Percentiles rank a stretch among this genome's conserved stretches.
Evolutionary conservation across 2,888 invertebrate species (phyloP).

Genomic region (Imbricaverruca yamaguchii): DNA sequence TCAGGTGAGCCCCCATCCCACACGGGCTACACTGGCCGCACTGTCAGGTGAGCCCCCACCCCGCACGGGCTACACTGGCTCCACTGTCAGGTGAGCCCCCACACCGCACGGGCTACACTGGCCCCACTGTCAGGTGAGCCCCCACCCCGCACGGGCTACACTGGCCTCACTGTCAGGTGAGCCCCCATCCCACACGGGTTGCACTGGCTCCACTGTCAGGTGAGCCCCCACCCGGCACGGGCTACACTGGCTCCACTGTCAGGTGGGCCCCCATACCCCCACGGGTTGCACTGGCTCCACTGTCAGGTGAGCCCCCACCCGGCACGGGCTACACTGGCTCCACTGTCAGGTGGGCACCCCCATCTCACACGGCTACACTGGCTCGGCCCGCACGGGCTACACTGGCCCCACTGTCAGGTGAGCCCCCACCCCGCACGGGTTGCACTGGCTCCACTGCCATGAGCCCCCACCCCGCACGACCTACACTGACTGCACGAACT

Average conservation of each 20-base stretch:
- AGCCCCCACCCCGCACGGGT: too few species aligned
- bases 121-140: constrained; percentile 51
- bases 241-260: constrained; percentile 55
- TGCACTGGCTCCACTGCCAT: constrained; percentile 55
- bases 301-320: constrained; percentile 45
- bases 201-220: constrained; percentile 55
- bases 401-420: constrained; percentile 51
- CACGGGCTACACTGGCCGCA: constrained; percentile 46
- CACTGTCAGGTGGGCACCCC: constrained; percentile 50
- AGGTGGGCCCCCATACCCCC: background rate
- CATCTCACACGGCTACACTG: too few species aligned
- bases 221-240: too few species aligned
- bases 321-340: constrained; percentile 42
- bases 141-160: too few species aligned
- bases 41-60: constrained; percentile 45
- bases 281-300: constrained; percentile 47
- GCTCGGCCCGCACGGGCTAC: too few species aligned
- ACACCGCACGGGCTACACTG: too few species aligned
- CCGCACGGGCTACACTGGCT: constrained; percentile 41
- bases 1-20: constrained; percentile 35
- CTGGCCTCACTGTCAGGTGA: constrained; percentile 51
- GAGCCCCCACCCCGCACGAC: too few species aligned
- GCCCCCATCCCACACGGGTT: too few species aligned
- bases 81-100: constrained; percentile 49
- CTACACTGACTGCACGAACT: too few species aligned